phyloP scores from a whole-genome alignment of 23 tunicate species.

The Corella eumyota region DNA sequence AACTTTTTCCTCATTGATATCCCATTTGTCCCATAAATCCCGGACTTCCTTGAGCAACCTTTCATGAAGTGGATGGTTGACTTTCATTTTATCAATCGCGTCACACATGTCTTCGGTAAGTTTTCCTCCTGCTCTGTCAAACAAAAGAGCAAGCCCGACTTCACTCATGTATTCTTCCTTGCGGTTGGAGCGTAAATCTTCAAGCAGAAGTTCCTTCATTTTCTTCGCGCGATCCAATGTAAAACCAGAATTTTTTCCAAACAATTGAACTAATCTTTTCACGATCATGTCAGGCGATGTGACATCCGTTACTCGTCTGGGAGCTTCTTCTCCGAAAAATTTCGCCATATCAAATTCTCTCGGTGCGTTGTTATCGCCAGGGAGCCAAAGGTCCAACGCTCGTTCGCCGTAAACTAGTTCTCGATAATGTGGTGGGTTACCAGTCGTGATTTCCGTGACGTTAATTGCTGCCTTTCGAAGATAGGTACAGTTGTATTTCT shows the following conservation, averaged over 20 bases:
- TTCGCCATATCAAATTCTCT: constrained; percentile 9
- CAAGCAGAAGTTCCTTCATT: constrained; percentile 15
- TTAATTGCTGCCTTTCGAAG: constrained; percentile 15
- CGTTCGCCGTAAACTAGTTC: constrained; percentile 21
- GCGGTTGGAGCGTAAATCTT: background rate
- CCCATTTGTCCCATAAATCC: constrained; percentile 9
- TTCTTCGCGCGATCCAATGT: constrained; percentile 1
- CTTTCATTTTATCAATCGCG: constrained; percentile 6
- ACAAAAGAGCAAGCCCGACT: constrained; percentile 15
- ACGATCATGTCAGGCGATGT: constrained; percentile 10
- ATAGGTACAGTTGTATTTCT: constrained; percentile 13
- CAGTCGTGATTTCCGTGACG: constrained; percentile 21
- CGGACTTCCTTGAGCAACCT: constrained; percentile 4
- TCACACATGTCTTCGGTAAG: constrained; percentile 9
- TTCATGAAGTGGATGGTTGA: background rate
- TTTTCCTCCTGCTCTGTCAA: constrained; percentile 23
- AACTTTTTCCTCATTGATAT: constrained; percentile 1
- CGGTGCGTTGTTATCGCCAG: constrained; percentile 5
- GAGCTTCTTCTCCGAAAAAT: constrained; percentile 12
- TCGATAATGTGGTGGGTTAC: constrained; percentile 11
- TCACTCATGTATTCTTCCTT: constrained; percentile 24
- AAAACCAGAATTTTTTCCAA: constrained; percentile 11
- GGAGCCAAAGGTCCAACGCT: constrained; percentile 23
- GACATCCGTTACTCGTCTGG: constrained; percentile 10
- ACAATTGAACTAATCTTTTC: background rate